Conservation (phyloP, 2,888 invertebrate species). For the Embidobia sp. region DNA sequence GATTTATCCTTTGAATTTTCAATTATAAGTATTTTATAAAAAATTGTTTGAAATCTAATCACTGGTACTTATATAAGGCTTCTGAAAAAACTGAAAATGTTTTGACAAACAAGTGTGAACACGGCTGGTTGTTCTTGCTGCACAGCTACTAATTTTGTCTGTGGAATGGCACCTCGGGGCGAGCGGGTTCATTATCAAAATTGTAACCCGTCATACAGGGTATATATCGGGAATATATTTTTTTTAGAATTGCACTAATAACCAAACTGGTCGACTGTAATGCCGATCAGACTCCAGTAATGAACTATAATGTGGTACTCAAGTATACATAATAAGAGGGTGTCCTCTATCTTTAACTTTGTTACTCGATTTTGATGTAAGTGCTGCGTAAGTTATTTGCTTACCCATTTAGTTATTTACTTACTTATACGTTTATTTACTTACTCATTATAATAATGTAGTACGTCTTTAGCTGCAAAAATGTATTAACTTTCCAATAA, state of each 20-base stretch:
- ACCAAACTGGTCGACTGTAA: conserved; percentile 73
- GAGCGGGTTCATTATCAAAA: conserved; percentile 57
- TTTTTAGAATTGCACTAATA: conserved; percentile 63
- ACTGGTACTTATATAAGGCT: too few species aligned
- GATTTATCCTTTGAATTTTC: too few species aligned
- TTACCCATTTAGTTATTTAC: conserved; percentile 75
- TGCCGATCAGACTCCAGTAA: conserved; percentile 79
- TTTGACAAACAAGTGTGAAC: conserved; percentile 77
- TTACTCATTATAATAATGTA: conserved; percentile 37
- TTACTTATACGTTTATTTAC: conserved; percentile 68
- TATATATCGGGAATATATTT: conserved; percentile 73
- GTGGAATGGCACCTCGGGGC: conserved; percentile 70
- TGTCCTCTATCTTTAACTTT: conserved; percentile 67
- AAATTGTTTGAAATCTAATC: too few species aligned
- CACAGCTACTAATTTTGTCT: conserved; percentile 77
- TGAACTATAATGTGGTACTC: conserved; percentile 80
- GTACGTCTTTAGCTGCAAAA: too few species aligned
- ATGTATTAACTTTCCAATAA: too few species aligned
- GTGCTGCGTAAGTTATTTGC: conserved; percentile 56
- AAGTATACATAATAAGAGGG: conserved; percentile 80
- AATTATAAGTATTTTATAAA: too few species aligned
- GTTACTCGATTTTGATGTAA: conserved; percentile 57
- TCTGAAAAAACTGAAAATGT: too few species aligned
- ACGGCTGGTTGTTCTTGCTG: conserved; percentile 79
- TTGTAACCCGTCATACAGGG: conserved; percentile 62